Evolutionary conservation across 2,113 vertebrate species (phyloP).

Genomic region (Neoarius graeffei): DNA sequence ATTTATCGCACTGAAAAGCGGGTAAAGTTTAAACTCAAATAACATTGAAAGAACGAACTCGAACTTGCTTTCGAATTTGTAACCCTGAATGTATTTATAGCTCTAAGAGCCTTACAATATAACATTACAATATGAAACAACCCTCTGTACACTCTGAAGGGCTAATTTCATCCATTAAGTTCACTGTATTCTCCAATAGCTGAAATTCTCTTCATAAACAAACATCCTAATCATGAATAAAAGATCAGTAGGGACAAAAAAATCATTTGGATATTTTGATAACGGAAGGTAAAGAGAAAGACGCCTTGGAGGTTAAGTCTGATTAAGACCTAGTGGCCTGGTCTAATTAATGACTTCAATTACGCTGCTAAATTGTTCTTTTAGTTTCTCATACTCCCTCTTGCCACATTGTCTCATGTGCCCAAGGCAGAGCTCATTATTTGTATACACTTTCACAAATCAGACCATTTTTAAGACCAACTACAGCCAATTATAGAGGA

Average conservation of each 20-base stretch:
- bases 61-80: not conserved
- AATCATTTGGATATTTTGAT: not conserved
- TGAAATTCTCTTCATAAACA: not conserved
- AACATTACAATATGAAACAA: not conserved
- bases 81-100: not conserved
- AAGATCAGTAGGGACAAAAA: not conserved
- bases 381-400: constrained; percentile 1
- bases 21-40: not conserved
- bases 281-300: constrained; percentile 17
- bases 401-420: not conserved
- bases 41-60: not conserved
- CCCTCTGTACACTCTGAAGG: constrained; percentile 18
- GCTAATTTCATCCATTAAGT: constrained; percentile 20
- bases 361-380: constrained; percentile 46
- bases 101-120: not conserved
- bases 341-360: constrained; percentile 53
- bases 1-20: constrained; percentile 16
- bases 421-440: not conserved
- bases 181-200: not conserved
- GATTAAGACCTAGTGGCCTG: constrained; percentile 46
- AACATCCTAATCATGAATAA: constrained; percentile 6
- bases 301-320: constrained; percentile 38
- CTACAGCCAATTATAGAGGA: constrained; percentile 8
- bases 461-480: not conserved
- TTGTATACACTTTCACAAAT: constrained; percentile 18